phyloP scores from a whole-genome alignment of 2,888 invertebrate genomes.

The Tortrix viridana region DNA sequence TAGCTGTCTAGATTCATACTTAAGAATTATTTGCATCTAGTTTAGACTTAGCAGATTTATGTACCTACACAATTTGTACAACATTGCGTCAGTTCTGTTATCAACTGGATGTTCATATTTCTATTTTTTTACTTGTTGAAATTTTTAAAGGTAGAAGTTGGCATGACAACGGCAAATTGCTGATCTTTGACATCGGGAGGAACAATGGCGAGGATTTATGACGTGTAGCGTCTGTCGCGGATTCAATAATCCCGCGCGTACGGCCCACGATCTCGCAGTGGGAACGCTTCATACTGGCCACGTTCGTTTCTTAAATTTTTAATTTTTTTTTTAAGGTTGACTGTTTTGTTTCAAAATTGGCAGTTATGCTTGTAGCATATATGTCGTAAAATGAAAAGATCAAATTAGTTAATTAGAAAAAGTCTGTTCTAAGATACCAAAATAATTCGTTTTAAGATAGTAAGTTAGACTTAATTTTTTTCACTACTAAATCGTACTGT shows the following conservation, averaged over 20 bases:
- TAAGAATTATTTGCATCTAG: constrained; percentile 5
- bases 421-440: too few species aligned
- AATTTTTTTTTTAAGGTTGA: not conserved
- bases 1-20: not conserved
- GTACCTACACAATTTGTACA: constrained; percentile 6
- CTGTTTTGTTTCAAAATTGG: not conserved
- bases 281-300: constrained; percentile 25
- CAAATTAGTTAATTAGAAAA: too few species aligned
- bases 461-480: too few species aligned
- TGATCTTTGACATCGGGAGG: constrained; percentile 79
- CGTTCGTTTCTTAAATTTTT: not conserved
- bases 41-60: constrained; percentile 1
- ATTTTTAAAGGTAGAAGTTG: constrained; percentile 46
- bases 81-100: constrained; percentile 12
- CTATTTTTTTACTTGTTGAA: not conserved
- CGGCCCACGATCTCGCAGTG: constrained; percentile 35
- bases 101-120: not conserved
- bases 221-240: constrained; percentile 52
- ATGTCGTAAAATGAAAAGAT: too few species aligned
- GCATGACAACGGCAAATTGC: constrained; percentile 78
- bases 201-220: constrained; percentile 74
- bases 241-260: constrained; percentile 47
- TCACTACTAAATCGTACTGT: too few species aligned
- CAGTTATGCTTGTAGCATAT: too few species aligned
- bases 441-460: too few species aligned